Conservation (phyloP, 1,140 invertebrate genomes). For the Drosophila pseudoobscura region DNA sequence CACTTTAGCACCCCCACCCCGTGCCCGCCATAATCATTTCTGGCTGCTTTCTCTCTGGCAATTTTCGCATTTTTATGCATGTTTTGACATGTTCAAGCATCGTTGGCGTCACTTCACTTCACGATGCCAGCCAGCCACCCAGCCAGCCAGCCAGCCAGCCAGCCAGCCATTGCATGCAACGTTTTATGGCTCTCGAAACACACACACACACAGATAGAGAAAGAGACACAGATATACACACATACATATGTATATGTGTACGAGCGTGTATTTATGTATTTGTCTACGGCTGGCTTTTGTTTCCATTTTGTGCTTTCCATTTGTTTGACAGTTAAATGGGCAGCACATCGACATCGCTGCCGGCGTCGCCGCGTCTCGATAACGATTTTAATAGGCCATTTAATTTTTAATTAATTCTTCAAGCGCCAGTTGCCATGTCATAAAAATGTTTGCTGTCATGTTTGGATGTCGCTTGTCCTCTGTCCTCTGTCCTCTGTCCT, state of each 20-base stretch:
- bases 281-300: conserved; percentile 41
- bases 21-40: neutral
- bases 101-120: conserved; percentile 69
- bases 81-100: conserved; percentile 73
- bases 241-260: neutral
- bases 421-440: conserved; percentile 79
- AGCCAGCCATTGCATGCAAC: conserved; percentile 48
- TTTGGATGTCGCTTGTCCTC: conserved; percentile 27
- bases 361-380: conserved; percentile 72
- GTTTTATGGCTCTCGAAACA: conserved; percentile 52
- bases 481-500: neutral
- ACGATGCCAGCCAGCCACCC: conserved; percentile 36
- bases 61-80: conserved; percentile 68
- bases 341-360: conserved; percentile 19
- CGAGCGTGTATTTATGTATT: neutral
- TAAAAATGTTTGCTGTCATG: conserved; percentile 75
- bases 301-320: conserved; percentile 48
- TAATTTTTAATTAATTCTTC: conserved; percentile 81
- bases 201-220: conserved; percentile 4
- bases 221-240: neutral
- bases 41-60: conserved; percentile 11
- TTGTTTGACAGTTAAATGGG: conserved; percentile 52
- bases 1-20: no score
- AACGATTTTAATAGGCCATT: conserved; percentile 81
- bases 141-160: conserved; percentile 11